A percentile compares a stretch with the other conserved stretches of the same genome.
Evolutionary conservation across 2,113 vertebrate genomes (phyloP).

Genomic region (Calypte anna): DNA sequence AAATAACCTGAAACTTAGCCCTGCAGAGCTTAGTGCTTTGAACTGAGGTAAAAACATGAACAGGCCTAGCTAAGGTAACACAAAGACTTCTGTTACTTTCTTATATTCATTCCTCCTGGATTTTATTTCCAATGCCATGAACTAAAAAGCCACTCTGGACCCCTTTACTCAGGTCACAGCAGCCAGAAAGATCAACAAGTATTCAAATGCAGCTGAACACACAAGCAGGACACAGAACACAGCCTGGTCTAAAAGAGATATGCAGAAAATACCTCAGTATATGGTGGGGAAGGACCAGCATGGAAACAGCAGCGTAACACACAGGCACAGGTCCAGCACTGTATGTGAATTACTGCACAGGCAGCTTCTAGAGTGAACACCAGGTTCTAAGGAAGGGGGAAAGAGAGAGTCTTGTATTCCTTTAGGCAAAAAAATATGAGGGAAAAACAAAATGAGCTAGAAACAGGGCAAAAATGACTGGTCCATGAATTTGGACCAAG

Average conservation of each 20-base stretch:
- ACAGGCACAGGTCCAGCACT: neutral
- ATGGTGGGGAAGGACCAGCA: neutral
- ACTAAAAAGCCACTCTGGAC: neutral
- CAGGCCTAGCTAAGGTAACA: neutral
- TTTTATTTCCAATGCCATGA: neutral
- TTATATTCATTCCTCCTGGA: neutral
- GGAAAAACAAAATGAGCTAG: neutral
- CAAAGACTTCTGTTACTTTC: neutral
- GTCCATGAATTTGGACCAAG: neutral
- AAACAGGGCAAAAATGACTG: neutral
- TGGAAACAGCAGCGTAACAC: neutral
- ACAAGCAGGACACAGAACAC: neutral
- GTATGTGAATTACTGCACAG: neutral
- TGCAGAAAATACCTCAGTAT: neutral
- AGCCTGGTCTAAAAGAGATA: neutral
- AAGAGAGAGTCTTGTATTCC: neutral
- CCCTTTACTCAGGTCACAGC: neutral
- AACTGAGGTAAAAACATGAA: neutral
- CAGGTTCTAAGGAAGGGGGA: neutral
- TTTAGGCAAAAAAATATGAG: neutral
- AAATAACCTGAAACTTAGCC: neutral
- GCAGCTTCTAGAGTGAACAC: accelerated
- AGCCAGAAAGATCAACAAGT: neutral
- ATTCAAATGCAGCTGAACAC: neutral
- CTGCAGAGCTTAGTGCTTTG: neutral